Conservation (phyloP, 2,113 vertebrate species). For the Peromyscus californicus region DNA sequence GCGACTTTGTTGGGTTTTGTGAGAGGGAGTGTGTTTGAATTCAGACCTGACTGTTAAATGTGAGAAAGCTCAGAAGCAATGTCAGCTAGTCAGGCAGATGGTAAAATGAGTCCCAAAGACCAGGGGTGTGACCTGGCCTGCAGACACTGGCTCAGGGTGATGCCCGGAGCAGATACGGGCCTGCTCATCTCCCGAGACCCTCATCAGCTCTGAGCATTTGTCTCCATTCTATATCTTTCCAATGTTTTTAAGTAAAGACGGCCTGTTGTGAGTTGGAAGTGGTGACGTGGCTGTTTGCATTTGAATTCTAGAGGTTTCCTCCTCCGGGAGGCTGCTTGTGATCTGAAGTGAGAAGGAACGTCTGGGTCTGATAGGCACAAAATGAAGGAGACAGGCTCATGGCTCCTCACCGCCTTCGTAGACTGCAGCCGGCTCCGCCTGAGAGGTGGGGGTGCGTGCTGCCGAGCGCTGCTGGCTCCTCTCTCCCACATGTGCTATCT, state of each 20-base stretch:
- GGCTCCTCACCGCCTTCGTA: neutral
- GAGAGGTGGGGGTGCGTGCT: neutral
- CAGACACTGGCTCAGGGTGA: neutral
- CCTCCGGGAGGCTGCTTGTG: neutral
- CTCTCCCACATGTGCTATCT: neutral
- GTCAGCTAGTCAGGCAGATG: neutral
- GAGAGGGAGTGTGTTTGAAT: neutral
- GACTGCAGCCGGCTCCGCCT: neutral
- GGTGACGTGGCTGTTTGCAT: neutral
- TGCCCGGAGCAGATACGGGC: rapidly evolving
- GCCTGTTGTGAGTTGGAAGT: neutral
- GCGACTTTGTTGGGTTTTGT: neutral
- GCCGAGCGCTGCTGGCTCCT: constrained; percentile 2
- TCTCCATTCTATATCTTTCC: neutral
- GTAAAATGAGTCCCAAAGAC: neutral
- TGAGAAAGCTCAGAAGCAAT: neutral
- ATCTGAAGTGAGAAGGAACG: neutral
- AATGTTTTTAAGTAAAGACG: neutral
- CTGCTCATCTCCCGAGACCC: neutral
- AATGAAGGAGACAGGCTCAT: neutral
- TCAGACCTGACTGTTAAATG: neutral
- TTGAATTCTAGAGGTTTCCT: neutral
- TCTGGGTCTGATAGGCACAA: neutral
- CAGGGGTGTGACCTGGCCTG: neutral
- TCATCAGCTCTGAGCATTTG: neutral